Conservation (phyloP, 2,113 vertebrate genomes). For the Ivindomyrus marchei region DNA sequence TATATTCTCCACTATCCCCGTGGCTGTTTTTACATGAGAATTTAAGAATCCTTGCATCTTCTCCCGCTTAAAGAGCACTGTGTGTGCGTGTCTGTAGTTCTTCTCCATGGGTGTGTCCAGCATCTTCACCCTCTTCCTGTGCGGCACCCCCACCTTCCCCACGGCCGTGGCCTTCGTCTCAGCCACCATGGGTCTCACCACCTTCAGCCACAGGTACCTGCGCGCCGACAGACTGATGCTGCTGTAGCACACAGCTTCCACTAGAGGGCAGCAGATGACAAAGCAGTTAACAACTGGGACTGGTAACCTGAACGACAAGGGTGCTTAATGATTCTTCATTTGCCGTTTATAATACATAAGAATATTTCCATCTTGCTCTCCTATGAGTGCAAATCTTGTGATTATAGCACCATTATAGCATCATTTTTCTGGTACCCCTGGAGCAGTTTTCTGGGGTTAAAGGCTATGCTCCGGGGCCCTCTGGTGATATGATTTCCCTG, state of each 20-base stretch:
- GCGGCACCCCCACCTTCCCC: constrained; percentile 74
- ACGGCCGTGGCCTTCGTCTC: constrained; percentile 79
- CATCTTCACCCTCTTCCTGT: constrained; percentile 77
- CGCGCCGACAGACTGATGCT: not conserved
- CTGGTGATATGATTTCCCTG: not conserved
- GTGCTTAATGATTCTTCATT: not conserved
- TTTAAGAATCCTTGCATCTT: not conserved
- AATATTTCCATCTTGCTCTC: not conserved
- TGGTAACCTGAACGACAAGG: no score
- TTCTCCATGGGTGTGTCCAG: constrained; percentile 85
- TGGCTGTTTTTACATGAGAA: not conserved
- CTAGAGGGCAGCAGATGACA: not conserved
- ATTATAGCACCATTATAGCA: not conserved
- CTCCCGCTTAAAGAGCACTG: not conserved
- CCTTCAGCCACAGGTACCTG: constrained; percentile 87
- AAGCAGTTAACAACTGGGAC: not conserved
- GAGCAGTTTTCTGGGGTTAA: not conserved
- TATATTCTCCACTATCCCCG: not conserved
- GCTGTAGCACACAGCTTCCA: not conserved
- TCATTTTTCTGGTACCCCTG: not conserved
- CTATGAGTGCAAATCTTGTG: not conserved
- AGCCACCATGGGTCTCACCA: constrained; percentile 78
- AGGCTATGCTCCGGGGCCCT: not conserved
- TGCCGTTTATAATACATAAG: not conserved
- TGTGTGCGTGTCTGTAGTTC: constrained; percentile 56